Conservation (phyloP, 2,888 invertebrate genomes). For the Serripes groenlandicus region DNA sequence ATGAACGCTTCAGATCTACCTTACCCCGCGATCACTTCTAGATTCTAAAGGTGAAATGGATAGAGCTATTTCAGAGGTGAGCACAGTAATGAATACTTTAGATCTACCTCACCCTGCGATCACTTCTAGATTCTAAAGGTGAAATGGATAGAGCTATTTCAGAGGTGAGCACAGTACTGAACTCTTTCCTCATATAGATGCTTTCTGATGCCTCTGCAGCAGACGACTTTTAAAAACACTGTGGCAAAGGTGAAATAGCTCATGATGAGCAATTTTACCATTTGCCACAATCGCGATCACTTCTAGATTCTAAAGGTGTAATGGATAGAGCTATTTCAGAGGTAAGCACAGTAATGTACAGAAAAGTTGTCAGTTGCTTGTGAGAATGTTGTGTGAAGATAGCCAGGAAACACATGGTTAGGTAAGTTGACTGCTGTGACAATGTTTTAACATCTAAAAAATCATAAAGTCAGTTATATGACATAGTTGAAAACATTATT, state of each 20-base stretch:
- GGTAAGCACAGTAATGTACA: conserved; percentile 69
- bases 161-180: conserved; percentile 71
- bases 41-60: conserved; percentile 82
- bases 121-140: conserved; percentile 75
- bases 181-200: too few species aligned
- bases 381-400: too few species aligned
- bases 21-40: too few species aligned
- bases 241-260: conserved; percentile 82
- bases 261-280: conserved; percentile 80
- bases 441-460: conserved; percentile 76
- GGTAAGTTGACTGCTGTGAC: too few species aligned
- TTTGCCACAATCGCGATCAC: conserved; percentile 67
- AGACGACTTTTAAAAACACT: too few species aligned
- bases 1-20: too few species aligned
- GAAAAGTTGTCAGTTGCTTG: too few species aligned
- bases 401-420: too few species aligned
- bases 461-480: conserved; percentile 82
- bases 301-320: conserved; percentile 77
- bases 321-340: conserved; percentile 82
- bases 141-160: conserved; percentile 83
- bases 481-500: conserved; percentile 73
- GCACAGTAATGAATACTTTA: too few species aligned
- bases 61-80: conserved; percentile 81
- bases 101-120: too few species aligned
- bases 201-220: too few species aligned